These are phyloP conservation scores for Stenodera caucasica DNA, from an alignment of 2,888 invertebrate species.

Conservation along the genomic window DNA sequence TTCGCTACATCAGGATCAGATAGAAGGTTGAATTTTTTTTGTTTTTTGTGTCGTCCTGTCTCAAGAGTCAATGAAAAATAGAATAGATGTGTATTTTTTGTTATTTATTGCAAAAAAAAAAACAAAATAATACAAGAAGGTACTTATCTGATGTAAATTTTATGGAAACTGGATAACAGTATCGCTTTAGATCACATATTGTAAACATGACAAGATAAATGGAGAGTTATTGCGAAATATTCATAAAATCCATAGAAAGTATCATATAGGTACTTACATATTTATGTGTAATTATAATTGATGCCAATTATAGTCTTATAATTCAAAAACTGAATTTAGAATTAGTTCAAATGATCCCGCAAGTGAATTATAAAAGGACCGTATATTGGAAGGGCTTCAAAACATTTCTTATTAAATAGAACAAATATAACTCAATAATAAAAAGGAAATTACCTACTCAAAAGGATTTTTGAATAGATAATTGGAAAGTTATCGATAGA, in stretches of 20 bases:
- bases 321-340: no score
- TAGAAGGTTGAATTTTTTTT: background rate
- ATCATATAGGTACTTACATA: no score
- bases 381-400: no score
- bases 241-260: background rate
- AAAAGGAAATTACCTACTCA: no score
- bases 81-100: background rate
- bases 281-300: no score
- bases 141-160: constrained; percentile 4
- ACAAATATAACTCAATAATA: no score
- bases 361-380: no score
- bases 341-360: no score
- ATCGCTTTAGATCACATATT: background rate
- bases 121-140: background rate
- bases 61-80: background rate
- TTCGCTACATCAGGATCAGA: background rate
- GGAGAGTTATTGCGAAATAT: background rate
- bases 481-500: background rate
- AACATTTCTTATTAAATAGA: no score
- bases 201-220: background rate
- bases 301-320: no score
- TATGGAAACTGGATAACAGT: background rate
- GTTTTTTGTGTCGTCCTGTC: background rate
- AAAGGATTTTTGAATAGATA: background rate
- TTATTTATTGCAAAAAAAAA: background rate